These are phyloP conservation scores for Melinaea marsaeus DNA, from an alignment of 2,888 invertebrate genomes.

Conservation along the genomic window DNA sequence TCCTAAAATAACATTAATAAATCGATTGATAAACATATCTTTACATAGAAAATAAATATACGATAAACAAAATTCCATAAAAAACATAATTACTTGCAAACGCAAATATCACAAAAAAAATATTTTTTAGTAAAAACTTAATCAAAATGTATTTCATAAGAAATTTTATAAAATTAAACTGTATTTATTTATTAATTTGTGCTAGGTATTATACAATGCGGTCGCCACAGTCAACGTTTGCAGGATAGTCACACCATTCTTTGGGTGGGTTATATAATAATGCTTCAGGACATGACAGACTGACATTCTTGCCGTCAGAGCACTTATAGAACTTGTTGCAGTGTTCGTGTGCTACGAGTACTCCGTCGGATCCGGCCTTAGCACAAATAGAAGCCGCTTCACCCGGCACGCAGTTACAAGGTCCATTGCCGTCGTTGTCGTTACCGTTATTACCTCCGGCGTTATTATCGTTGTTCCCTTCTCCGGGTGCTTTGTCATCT, in stretches of 20 bases:
- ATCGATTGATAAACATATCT: no score
- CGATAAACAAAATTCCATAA: no score
- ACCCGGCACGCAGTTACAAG: constrained; percentile 32
- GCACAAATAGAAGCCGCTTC: constrained; percentile 40
- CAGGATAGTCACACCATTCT: constrained; percentile 41
- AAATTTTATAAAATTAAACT: no score
- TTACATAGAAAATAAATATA: no score
- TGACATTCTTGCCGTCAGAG: constrained; percentile 29
- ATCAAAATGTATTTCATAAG: no score
- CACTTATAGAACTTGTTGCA: constrained; percentile 43
- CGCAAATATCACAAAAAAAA: no score
- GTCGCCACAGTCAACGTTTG: constrained; percentile 40
- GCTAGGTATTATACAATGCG: constrained; percentile 34
- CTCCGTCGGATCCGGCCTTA: constrained; percentile 35
- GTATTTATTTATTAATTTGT: no score
- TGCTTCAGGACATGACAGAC: constrained; percentile 31
- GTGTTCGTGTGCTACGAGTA: constrained; percentile 41
- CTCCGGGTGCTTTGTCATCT: background rate
- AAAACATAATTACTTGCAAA: no score
- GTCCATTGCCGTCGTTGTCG: constrained; percentile 12
- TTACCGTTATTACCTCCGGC: constrained; percentile 12
- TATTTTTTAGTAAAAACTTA: no score
- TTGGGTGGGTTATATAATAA: constrained; percentile 39
- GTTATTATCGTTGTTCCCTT: constrained; percentile 10
- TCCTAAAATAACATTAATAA: no score